Evolutionary conservation across 1,140 invertebrate genomes (phyloP), one percentile per base, ranked within the genome.

Genomic region (Leptinotarsa undecemlineata): DNA sequence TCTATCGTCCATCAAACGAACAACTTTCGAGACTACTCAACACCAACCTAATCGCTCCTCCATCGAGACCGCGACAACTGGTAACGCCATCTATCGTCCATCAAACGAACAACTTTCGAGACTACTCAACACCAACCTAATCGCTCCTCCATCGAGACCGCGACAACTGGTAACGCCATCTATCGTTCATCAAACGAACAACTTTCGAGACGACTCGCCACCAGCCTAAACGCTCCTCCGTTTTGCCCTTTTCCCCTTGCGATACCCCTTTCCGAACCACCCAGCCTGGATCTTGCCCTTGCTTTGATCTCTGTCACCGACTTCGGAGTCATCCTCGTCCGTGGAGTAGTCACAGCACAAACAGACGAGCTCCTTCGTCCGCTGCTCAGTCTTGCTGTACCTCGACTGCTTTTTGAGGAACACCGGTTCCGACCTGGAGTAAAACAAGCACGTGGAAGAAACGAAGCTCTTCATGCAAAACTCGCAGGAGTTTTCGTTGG

Each of bases 201-300:
- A n/a, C 15, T 15, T 0, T 57, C 51, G 6, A 57, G 51, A 19
- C n/a, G 51, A 57, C 13, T 14, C 13, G 1, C 51, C 51, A 17
- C 51, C 14, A 57, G 42, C 61, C 51, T 33, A 72, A n/a, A 72
- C 33, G 42, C 60, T 64, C 57, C 71, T 78, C 63, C 77, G 60
- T 64, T 79, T 79, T 15, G 73, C 48, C 21, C 78, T 51, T 13
- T 75, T 61, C 15, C 70, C 71, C 68, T 85, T 86, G 80, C 88
- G 85, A 76, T 88, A 89, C 33, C 88, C 88, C 81, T 89, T 89
- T 47, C 88, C 88, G 81, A 89, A 90, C 88, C 88, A 90, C 11
- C 88, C 88, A 1, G 88, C 86, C 79, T 89, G 88, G n/a, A 87
- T 85, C 76, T 84, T 85, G 17, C 79, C 84, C 76, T 83, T 85